Evolutionary conservation across 2,797 vertebrate genomes (phyloP), one percentile per base, ranked within the genome.

Genomic region (Micrastur ruficollis): DNA sequence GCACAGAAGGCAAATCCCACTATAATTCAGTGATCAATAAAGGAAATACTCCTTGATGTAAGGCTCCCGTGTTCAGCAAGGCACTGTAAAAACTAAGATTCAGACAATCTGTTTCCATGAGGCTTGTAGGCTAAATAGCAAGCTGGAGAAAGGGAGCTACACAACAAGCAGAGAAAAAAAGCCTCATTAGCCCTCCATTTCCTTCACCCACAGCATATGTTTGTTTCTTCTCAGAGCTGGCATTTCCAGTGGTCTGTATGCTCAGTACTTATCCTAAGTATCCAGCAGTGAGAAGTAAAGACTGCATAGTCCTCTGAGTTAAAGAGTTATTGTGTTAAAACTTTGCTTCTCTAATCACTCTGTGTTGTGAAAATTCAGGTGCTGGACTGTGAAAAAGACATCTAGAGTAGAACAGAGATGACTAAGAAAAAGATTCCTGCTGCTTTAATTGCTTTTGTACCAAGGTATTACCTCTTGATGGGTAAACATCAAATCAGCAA

Each of bases 401-500:
- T 49, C 67, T 59, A 80, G 25, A 71, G 8, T 10, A 87, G 55
- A 82, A 61, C 46, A 23, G 62, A 91, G 31, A 76, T 80, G 78
- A 95, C 55, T 73, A 86, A 87, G 50, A 47, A 38, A 84, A 68
- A n/a, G 31, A 80, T 49, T 91, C 21, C 61, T 91, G 52, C 56
- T 65, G 65, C 52, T 63, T 84, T 70, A 82, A 82, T 86, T 89
- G 81, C 49, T 87, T 93, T 87, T 81, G 47, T 76, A 91, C 34
- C 32, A 87, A 82, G 68, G 76, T 71, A 81, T 63, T 94, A 70
- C 52, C 44, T 84, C 55, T 84, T 80, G 52, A 63, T 85, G 53
- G 78, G 65, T 80, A 93, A 95, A 93, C 68, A 84, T 56, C 63
- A 80, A 94, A 93, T 96, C 80, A 96, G 62, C 86, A 90, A 62